These are phyloP conservation scores for Trematomus bernacchii DNA, from an alignment of 2,797 vertebrate genomes.

Conservation along the genomic window DNA sequence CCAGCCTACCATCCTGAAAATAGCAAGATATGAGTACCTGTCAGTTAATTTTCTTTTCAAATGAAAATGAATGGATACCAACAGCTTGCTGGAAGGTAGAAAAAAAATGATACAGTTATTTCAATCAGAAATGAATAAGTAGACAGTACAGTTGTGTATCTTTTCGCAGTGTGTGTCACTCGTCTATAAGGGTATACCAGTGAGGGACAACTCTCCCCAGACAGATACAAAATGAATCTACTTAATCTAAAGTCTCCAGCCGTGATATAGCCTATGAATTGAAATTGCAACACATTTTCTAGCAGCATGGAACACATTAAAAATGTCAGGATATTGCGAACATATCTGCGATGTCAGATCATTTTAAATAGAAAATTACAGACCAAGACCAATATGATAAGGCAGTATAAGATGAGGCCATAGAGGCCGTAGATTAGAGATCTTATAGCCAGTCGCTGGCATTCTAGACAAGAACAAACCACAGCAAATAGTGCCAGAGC, in stretches of 20 bases:
- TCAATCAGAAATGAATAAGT: neutral
- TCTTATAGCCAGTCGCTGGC: neutral
- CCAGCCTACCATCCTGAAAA: slow-evolving; percentile 17
- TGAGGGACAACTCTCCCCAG: neutral
- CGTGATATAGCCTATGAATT: neutral
- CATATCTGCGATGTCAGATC: neutral
- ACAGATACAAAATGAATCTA: neutral
- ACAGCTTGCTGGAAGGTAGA: neutral
- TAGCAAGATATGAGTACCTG: neutral
- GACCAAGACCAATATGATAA: neutral
- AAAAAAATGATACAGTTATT: neutral
- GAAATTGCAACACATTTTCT: neutral
- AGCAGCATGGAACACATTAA: neutral
- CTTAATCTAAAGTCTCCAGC: neutral
- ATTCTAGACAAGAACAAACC: slow-evolving; percentile 9
- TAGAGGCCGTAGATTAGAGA: neutral
- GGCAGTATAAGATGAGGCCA: neutral
- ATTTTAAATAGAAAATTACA: neutral
- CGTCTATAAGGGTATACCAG: neutral
- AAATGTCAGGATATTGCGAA: slow-evolving; percentile 8
- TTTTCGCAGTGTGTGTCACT: slow-evolving; percentile 7
- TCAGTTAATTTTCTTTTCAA: slow-evolving; percentile 5
- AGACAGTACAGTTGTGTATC: neutral
- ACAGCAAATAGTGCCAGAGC: slow-evolving; percentile 26
- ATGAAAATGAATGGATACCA: slow-evolving; percentile 10